phyloP scores from a whole-genome alignment of 2,888 invertebrate species.

The Polylopha cassiicola region DNA sequence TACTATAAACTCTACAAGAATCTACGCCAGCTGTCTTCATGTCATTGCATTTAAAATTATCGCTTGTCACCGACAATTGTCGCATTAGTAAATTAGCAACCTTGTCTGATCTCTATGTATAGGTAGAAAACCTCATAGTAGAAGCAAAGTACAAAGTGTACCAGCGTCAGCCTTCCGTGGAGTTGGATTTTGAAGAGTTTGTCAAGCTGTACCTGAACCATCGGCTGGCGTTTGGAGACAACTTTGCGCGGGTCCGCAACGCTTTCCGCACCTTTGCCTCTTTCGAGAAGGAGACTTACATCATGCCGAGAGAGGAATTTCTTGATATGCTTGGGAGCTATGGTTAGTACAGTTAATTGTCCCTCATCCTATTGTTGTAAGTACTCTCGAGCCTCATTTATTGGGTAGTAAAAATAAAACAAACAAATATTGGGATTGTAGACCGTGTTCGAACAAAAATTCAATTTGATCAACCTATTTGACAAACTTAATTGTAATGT shows the following conservation, averaged over 20 bases:
- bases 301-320: conserved; percentile 58
- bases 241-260: conserved; percentile 52
- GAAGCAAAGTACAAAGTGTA: conserved; percentile 76
- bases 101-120: conserved; percentile 16
- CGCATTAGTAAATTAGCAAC: no score
- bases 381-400: no score
- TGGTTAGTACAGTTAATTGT: conserved; percentile 41
- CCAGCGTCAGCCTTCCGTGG: conserved; percentile 63
- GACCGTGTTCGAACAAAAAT: no score
- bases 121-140: conserved; percentile 78
- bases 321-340: conserved; percentile 52
- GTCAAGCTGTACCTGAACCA: conserved; percentile 82
- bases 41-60: no score
- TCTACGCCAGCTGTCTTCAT: no score
- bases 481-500: no score
- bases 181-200: conserved; percentile 81
- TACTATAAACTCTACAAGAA: no score
- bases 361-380: no score
- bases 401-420: no score
- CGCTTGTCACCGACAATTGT: no score
- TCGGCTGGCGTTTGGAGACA: conserved; percentile 78
- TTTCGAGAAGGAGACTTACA: conserved; percentile 30
- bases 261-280: conserved; percentile 68
- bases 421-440: no score
- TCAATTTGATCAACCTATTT: no score